phyloP scores from a whole-genome alignment of 2,888 invertebrate genomes.

The Mongoloraphidia duomilia region DNA sequence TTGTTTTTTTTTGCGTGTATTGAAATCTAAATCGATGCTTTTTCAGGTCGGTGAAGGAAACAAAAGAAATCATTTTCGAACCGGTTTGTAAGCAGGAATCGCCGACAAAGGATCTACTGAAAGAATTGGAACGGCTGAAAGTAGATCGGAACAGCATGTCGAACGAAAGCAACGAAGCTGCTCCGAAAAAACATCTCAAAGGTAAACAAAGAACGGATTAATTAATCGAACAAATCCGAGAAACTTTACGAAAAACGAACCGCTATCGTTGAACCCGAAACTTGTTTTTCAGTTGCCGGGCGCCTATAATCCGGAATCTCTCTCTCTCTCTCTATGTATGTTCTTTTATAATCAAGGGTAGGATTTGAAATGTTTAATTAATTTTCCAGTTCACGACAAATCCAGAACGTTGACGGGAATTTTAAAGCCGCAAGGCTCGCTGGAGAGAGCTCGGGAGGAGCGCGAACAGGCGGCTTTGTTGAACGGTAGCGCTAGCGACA shows the following conservation, averaged over 20 bases:
- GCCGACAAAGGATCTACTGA: constrained; percentile 35
- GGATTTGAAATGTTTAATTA: background rate
- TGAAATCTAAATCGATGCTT: constrained; percentile 2
- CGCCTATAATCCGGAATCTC: background rate
- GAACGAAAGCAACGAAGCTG: no score
- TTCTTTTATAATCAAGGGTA: background rate
- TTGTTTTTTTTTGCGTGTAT: no score
- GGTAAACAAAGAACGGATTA: no score
- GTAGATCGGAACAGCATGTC: background rate
- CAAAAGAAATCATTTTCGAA: constrained; percentile 24
- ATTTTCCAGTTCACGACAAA: background rate
- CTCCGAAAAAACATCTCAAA: no score
- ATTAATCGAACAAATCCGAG: no score
- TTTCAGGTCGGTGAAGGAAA: constrained; percentile 21
- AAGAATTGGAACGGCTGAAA: constrained; percentile 34
- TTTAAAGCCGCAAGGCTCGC: constrained; percentile 54
- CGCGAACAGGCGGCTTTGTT: constrained; percentile 30
- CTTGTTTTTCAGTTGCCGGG: background rate
- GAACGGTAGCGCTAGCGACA: constrained; percentile 6
- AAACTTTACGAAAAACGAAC: no score
- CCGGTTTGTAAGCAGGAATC: constrained; percentile 28
- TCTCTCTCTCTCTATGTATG: background rate
- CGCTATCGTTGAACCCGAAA: background rate
- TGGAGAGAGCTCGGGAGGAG: constrained; percentile 50
- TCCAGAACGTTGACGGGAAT: constrained; percentile 38